phyloP scores from a whole-genome alignment of 2,113 vertebrate species.

The Neogobius melanostomus region DNA sequence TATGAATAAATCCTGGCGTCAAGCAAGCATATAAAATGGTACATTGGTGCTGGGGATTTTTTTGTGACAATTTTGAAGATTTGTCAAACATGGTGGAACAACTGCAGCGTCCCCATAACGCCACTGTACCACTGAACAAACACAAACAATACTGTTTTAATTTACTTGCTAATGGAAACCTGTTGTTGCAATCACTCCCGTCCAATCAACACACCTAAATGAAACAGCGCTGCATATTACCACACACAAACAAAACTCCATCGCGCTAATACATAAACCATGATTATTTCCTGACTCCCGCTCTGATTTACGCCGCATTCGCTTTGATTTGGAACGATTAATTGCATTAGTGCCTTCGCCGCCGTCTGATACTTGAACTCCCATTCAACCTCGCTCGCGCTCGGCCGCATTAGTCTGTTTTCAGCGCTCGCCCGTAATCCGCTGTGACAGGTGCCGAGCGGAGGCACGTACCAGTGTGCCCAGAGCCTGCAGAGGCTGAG shows the following conservation, averaged over 20 bases:
- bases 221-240: not conserved
- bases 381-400: slow-evolving; percentile 20
- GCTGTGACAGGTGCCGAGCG: slow-evolving; percentile 34
- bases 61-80: no score
- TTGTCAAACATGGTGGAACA: no score
- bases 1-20: no score
- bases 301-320: not conserved
- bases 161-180: not conserved
- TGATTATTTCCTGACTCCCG: not conserved
- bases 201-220: not conserved
- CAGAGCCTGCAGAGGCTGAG: slow-evolving; percentile 16
- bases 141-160: not conserved
- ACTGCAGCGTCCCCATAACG: no score
- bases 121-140: not conserved
- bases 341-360: slow-evolving; percentile 9
- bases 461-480: slow-evolving; percentile 17
- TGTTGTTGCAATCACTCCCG: not conserved
- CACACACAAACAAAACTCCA: not conserved
- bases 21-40: no score
- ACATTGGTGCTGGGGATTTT: no score
- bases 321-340: not conserved
- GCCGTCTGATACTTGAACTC: slow-evolving; percentile 31
- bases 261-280: not conserved
- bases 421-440: slow-evolving; percentile 17
- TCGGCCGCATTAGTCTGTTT: slow-evolving; percentile 18